Percentiles rank a stretch among this genome's conserved stretches.
These are phyloP conservation scores for Numenius phaeopus DNA, from an alignment of 2,797 vertebrate genomes.

Conservation along the genomic window DNA sequence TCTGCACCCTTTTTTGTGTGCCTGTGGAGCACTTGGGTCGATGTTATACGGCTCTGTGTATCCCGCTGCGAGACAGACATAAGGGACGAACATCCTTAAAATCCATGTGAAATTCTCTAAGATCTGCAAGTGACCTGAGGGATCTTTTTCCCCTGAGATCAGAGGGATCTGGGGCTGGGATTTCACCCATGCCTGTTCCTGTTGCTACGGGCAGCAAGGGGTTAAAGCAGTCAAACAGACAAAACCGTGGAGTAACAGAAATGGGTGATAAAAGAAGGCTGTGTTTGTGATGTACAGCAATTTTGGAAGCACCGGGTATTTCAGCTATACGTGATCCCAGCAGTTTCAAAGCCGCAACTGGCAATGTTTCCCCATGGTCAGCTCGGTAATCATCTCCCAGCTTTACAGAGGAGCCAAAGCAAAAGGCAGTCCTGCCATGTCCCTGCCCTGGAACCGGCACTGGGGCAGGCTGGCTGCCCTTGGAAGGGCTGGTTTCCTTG, in stretches of 20 bases:
- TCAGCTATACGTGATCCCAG: not conserved
- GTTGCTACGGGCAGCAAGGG: not conserved
- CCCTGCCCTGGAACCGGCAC: fast-evolving
- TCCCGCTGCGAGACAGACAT: not conserved
- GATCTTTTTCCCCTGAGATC: not conserved
- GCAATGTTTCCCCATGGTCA: not conserved
- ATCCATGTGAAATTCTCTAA: not conserved
- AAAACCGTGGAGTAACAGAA: not conserved
- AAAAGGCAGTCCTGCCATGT: not conserved
- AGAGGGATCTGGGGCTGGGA: not conserved
- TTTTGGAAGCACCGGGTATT: not conserved
- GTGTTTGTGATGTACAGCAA: not conserved
- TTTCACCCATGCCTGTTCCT: not conserved
- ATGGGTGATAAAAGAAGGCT: not conserved
- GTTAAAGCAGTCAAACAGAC: not conserved
- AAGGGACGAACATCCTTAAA: not conserved
- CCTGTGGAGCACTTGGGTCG: not conserved
- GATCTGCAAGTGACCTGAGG: not conserved
- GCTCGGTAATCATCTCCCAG: not conserved
- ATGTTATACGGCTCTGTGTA: not conserved
- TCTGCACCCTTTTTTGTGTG: not conserved
- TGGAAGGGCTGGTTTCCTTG: not conserved
- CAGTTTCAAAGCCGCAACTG: not conserved
- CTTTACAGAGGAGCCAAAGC: not conserved
- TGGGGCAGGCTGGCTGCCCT: not conserved